phyloP scores from a whole-genome alignment of 2,888 invertebrate species.

The Lepas anatifera region DNA sequence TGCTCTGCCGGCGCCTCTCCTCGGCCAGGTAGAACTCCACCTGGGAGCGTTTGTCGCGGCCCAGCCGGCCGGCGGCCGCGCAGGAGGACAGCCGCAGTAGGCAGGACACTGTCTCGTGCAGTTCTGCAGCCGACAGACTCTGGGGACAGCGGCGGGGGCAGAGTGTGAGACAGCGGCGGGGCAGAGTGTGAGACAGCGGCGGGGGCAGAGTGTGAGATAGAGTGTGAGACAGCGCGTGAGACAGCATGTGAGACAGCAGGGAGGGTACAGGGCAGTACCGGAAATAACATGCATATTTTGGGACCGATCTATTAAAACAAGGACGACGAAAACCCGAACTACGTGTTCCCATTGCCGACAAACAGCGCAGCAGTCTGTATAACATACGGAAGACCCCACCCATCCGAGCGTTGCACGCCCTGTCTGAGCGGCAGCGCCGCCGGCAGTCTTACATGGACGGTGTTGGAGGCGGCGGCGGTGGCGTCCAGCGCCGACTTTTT shows the following conservation, averaged over 20 bases:
- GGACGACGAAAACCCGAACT: no score
- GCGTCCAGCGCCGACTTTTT: conserved; percentile 3
- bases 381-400: no score
- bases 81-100: conserved; percentile 39
- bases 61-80: conserved; percentile 37
- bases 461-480: background rate
- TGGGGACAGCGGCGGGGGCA: conserved; percentile 23
- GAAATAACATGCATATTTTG: no score
- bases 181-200: no score
- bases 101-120: conserved; percentile 34
- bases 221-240: no score
- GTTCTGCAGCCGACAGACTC: conserved; percentile 35
- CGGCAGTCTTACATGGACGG: background rate
- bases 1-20: conserved; percentile 34
- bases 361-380: no score
- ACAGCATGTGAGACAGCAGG: no score
- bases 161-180: background rate
- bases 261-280: no score
- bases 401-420: background rate
- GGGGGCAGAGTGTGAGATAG: no score
- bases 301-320: no score
- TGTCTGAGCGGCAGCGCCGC: background rate
- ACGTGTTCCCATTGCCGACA: no score
- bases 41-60: conserved; percentile 23
- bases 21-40: conserved; percentile 25